Percentiles rank a stretch among this genome's conserved stretches.
Evolutionary conservation across 2,113 vertebrate species (phyloP).

Genomic region (Synchiropus splendidus): DNA sequence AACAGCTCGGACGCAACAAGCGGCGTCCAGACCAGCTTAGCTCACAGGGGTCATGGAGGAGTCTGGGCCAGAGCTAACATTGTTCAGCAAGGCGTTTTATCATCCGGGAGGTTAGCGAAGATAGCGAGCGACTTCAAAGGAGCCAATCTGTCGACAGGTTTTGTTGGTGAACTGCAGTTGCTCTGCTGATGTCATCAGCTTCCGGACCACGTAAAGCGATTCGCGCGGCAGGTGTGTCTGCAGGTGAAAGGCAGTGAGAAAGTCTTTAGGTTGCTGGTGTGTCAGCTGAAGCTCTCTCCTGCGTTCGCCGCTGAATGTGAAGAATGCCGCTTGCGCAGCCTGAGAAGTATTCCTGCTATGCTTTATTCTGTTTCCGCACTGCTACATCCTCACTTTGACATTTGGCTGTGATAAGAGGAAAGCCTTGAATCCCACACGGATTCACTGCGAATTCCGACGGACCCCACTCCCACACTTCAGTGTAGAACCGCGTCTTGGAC

Average conservation of each 20-base stretch:
- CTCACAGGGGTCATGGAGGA: constrained; percentile 48
- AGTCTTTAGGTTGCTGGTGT: too few relatives aligned
- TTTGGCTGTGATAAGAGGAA: constrained; percentile 67
- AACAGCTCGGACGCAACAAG: constrained; percentile 33
- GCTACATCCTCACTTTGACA: constrained; percentile 64
- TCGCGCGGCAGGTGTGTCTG: neutral
- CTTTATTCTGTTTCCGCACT: constrained; percentile 62
- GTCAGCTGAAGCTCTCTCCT: constrained; percentile 41
- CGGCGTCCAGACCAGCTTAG: constrained; percentile 24
- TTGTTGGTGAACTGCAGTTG: neutral
- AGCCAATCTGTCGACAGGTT: constrained; percentile 20
- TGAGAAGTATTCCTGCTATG: constrained; percentile 61
- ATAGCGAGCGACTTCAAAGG: constrained; percentile 36
- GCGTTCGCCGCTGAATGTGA: constrained; percentile 42
- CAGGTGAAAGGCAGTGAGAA: neutral
- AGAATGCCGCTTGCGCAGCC: constrained; percentile 52
- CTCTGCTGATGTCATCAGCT: neutral
- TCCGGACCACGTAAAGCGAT: neutral
- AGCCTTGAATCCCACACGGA: constrained; percentile 68
- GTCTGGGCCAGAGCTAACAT: constrained; percentile 37
- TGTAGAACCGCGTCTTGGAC: constrained; percentile 52
- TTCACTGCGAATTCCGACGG: constrained; percentile 64
- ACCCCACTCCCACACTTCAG: constrained; percentile 46
- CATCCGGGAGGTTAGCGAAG: constrained; percentile 25
- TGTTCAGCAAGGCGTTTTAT: constrained; percentile 44